These are phyloP conservation scores for Balanococcus diminutus DNA, from an alignment of 2,888 invertebrate species.

Conservation along the genomic window DNA sequence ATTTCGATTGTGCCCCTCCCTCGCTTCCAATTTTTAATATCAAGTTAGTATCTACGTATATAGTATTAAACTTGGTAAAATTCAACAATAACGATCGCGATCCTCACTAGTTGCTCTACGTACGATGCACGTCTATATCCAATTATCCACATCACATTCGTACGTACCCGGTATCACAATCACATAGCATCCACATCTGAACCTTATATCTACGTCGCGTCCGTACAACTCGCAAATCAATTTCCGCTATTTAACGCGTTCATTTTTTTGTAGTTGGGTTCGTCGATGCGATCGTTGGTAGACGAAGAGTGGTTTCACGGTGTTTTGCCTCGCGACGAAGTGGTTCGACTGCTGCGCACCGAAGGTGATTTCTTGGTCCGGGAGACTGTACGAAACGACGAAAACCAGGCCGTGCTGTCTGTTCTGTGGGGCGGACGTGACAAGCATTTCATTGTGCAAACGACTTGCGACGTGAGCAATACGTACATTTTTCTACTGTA, in stretches of 20 bases:
- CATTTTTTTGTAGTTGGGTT: conserved; percentile 58
- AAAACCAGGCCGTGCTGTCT: conserved; percentile 89
- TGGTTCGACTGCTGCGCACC: conserved; percentile 84
- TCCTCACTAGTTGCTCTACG: too few species aligned
- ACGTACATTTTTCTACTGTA: neutral
- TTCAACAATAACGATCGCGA: too few species aligned
- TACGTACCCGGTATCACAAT: too few species aligned
- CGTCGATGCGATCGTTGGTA: conserved; percentile 72
- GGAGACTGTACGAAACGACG: conserved; percentile 89
- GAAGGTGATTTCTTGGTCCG: conserved; percentile 95
- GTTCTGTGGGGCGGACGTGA: conserved; percentile 91
- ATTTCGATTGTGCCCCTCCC: too few species aligned
- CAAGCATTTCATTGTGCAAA: conserved; percentile 97
- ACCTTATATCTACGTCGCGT: too few species aligned
- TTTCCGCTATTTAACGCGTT: neutral
- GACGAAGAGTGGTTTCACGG: conserved; percentile 99
- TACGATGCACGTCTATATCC: too few species aligned
- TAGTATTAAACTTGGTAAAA: too few species aligned
- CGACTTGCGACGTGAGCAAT: conserved; percentile 78
- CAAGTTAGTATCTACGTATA: too few species aligned
- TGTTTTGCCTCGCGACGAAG: conserved; percentile 93
- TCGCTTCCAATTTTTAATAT: too few species aligned
- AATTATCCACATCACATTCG: too few species aligned
- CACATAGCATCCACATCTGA: too few species aligned
- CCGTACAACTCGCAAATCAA: too few species aligned